Evolutionary conservation across 2,113 vertebrate genomes (phyloP), one percentile per base, ranked within the genome.

Genomic region (Dromas ardeola): DNA sequence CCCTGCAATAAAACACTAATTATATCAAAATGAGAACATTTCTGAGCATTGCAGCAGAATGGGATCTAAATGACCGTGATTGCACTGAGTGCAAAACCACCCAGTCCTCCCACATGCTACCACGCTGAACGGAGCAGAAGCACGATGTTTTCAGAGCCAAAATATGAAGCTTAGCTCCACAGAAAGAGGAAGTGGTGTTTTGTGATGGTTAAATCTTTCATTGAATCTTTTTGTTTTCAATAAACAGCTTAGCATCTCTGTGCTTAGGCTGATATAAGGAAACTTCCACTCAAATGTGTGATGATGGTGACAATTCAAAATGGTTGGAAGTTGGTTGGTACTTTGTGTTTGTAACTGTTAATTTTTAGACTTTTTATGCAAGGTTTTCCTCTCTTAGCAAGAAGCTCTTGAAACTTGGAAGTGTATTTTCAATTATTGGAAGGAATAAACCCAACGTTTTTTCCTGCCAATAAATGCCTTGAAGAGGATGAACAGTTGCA

Each of bases 1-100:
- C 43, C 67, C 93, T 40, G 81, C 92, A 93, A 96, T 96, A 84
- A 95, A 83, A 2, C 71, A 19, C 49, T 82, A 56, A 97, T 97
- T 70, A 21, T 80, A 71, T 29, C 40, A 20, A 92, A 72, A 78
- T 12, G 86, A 92, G 90, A n/a, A 40, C 1, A 11, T 87, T 96
- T 66, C 38, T 73, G 90, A 86, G 65, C 86, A 0, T 36, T 70
- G 81, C 81, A 70, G 86, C 67, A 70, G 92, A 20, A 61, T 58
- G 80, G 92, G 84, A 73, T 6, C 8, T 47, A 18, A 50, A 38
- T 6, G 55, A 30, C 66, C 0, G 2, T 42, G 79, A 36, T 50
- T 53, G 81, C 36, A 12, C 38, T 0, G 45, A 77, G 58, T 15
- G 15, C 26, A 63, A 17, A 83, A 13, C 70, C 84, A 63, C 65